Base-by-base conservation (phyloP, 2,113 vertebrate genomes). In the Tachysurus fulvidraco region DNA sequence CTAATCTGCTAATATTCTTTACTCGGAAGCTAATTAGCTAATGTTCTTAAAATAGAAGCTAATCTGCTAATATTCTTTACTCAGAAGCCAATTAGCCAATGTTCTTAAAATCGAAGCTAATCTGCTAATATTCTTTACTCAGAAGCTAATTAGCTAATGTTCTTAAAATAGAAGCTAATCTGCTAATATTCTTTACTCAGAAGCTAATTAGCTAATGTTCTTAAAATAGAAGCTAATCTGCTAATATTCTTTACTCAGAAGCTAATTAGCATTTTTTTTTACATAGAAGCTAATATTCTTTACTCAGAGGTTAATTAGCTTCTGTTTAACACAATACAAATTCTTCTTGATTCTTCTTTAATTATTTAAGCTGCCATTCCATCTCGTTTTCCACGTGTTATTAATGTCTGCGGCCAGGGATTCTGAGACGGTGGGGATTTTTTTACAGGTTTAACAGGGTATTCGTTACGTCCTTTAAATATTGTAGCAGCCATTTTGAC, bases 401-500 rank as follows among this genome's bases (percentile, higher is more conserved):
- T 3, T 65, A 44, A 69, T 64, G 12, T 74, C 7, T n/a, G 52
- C 52, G 76, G 52, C 10, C 23, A 30, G 36, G 85, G 46, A 74
- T 80, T 59, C 25, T 52, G 28, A 69, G 46, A 64, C 73, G 13
- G 50, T 30, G n/a, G 60, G n/a, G 57, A 11, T 28, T 69, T 64
- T 62, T 73, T n/a, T 87, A 46, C 17, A 28, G 21, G 28, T 21
- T 21, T 73, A 46, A 30, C 9, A 19, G 4, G 78, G 11, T 76
- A 52, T 55, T 80, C 74, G 64, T 71, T 62, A 41, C 54, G 46
- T 69, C 28, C 36, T 54, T 83, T 77, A 77, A 59, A 74, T 60
- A 74, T 50, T 41, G 16, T 25, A 77, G 13, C 25, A 79, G 60
- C 36, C 71, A 60, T 83, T 87, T 78, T 78, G 28, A 57, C 79